Evolutionary conservation across 2,888 invertebrate species (phyloP).

Genomic region (Dasypolia templi): DNA sequence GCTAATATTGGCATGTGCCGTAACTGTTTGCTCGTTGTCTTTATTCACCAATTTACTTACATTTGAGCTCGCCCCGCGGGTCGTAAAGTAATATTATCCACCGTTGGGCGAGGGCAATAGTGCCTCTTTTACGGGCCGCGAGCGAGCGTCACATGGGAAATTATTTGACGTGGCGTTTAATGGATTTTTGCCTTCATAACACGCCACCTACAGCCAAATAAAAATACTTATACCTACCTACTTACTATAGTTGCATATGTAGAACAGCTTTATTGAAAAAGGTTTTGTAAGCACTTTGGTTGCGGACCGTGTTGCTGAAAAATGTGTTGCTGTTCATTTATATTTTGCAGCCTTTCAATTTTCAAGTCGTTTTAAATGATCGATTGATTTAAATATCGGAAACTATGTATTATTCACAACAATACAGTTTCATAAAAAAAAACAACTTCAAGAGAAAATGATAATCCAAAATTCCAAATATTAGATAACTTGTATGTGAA

Average conservation of each 20-base stretch:
- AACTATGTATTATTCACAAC: background rate
- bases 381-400: conserved; percentile 30
- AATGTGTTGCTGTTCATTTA: conserved; percentile 41
- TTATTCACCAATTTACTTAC: conserved; percentile 90
- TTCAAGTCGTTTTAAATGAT: conserved; percentile 16
- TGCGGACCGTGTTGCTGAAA: conserved; percentile 36
- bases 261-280: conserved; percentile 67
- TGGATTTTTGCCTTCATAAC: conserved; percentile 91
- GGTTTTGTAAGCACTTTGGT: conserved; percentile 60
- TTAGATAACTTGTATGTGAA: too few relatives aligned
- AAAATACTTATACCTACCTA: conserved; percentile 80
- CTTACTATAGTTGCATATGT: conserved; percentile 70
- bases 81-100: conserved; percentile 90
- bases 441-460: too few relatives aligned
- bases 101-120: conserved; percentile 89
- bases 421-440: background rate
- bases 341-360: conserved; percentile 33
- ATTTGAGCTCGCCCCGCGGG: conserved; percentile 86
- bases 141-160: conserved; percentile 90
- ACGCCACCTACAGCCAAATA: conserved; percentile 88
- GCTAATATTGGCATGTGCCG: conserved; percentile 70
- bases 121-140: conserved; percentile 90
- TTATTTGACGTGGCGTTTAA: conserved; percentile 91
- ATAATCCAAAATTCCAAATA: too few relatives aligned
- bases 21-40: conserved; percentile 82